Evolutionary conservation across 2,113 vertebrate genomes (phyloP).

Genomic region (Bostrychus sinensis): DNA sequence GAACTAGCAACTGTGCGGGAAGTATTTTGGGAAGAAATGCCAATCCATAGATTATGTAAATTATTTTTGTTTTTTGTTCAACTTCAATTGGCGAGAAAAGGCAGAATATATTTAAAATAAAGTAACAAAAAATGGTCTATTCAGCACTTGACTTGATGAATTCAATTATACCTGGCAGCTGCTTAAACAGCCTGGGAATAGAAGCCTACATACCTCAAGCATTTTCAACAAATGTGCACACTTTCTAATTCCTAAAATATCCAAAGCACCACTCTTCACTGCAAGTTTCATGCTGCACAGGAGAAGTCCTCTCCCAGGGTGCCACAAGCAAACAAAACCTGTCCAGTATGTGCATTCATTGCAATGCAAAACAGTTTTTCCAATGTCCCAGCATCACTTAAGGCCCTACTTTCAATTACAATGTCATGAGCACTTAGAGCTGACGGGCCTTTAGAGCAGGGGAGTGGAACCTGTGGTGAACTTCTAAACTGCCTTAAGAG

Average conservation of each 20-base stretch:
- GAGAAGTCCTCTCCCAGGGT: constrained; percentile 56
- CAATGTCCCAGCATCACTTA: constrained; percentile 69
- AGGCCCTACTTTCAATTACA: constrained; percentile 77
- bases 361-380: constrained; percentile 74
- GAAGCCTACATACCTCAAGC: constrained; percentile 21
- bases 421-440: constrained; percentile 70
- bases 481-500: constrained; percentile 46
- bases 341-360: constrained; percentile 69
- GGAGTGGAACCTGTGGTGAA: constrained; percentile 66
- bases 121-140: not conserved
- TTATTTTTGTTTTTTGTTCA: not conserved
- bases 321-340: constrained; percentile 69
- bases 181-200: constrained; percentile 21
- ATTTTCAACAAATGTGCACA: constrained; percentile 24
- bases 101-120: too few species aligned
- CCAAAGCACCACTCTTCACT: constrained; percentile 59
- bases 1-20: too few species aligned
- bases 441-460: constrained; percentile 55
- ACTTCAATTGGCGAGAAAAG: not conserved
- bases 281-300: constrained; percentile 58
- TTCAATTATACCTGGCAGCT: constrained; percentile 34
- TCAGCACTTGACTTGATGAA: constrained; percentile 22
- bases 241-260: constrained; percentile 44
- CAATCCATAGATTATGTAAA: too few species aligned
- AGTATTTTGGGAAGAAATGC: too few species aligned